Evolutionary conservation across 2,888 invertebrate species (phyloP).

Genomic region (Sepioteuthis lessoniana): DNA sequence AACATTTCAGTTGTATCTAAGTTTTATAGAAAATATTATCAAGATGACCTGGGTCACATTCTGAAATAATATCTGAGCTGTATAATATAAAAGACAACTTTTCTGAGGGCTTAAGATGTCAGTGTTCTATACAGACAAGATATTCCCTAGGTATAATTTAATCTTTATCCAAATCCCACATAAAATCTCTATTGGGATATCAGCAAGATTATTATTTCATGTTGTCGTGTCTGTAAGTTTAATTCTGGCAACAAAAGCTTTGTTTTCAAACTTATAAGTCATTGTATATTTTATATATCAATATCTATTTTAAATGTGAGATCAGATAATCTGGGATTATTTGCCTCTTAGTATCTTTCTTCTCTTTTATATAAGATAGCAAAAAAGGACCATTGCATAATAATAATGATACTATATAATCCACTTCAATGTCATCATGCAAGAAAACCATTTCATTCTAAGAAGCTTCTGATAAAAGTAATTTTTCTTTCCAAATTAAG

Average conservation of each 20-base stretch:
- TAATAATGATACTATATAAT: too few species aligned
- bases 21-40: background rate
- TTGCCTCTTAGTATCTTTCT: background rate
- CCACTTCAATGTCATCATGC: too few species aligned
- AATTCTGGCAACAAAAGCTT: too few species aligned
- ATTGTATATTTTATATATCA: background rate
- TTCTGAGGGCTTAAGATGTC: background rate
- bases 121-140: background rate
- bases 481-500: too few species aligned
- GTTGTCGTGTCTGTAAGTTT: too few species aligned
- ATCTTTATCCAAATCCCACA: background rate
- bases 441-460: too few species aligned
- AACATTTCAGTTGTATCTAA: background rate
- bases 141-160: background rate
- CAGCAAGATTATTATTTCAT: background rate
- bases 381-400: too few species aligned
- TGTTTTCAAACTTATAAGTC: too few species aligned
- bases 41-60: constrained; percentile 13
- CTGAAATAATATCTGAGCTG: background rate
- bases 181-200: background rate
- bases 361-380: too few species aligned
- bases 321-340: background rate
- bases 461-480: too few species aligned
- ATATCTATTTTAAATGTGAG: too few species aligned
- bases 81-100: background rate